Evolutionary conservation across 1,140 invertebrate species (phyloP), one percentile per base, ranked within the genome.

Genomic region (Saxidomus purpurata): DNA sequence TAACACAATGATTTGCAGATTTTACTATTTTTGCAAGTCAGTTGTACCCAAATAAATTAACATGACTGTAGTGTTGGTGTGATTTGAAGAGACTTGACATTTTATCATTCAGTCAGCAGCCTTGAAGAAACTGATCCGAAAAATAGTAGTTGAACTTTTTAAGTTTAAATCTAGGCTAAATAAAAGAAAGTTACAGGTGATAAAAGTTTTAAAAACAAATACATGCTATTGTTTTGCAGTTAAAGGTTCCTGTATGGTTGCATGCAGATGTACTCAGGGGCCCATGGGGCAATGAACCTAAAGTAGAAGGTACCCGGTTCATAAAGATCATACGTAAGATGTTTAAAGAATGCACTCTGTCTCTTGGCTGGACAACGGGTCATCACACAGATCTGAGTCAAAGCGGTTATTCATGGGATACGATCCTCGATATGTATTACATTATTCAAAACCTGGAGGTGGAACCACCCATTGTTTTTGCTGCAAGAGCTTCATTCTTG

Each of bases 251-350:
- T 0, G 94, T 99, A n/a, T 98, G 98, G 97, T 95, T 99, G 67
- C 98, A 99, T 94, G 98, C 98, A 0, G 98, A 99, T 94, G 98
- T 99, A 74, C 94, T 99, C 0, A 93, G 96, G 28, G 98, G 98
- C 1, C 98, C 98, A 0, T 97, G 97, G 15, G 97, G 97, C 85
- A 96, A 97, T 0, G 96, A 94, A 2, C 96, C 93, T 38, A 97
- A 97, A 1, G 97, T 99, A 0, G 97, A 98, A 94, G 95, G 97
- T 0, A 95, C 95, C 0, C 93, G 96, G 31, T 99, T 99, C 95
- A 94, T 97, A 95, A 90, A 93, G 92, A 40, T 96, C 93, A 89
- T 96, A 90, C 95, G 96, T 0, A 96, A 97, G 25, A 95, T 96
- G 63, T 97, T 98, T 88, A 97, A 97, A 0, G 95, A 97, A 13